Evolutionary conservation across 2,113 vertebrate species (phyloP).

Genomic region (Chlorodrepanis virens): DNA sequence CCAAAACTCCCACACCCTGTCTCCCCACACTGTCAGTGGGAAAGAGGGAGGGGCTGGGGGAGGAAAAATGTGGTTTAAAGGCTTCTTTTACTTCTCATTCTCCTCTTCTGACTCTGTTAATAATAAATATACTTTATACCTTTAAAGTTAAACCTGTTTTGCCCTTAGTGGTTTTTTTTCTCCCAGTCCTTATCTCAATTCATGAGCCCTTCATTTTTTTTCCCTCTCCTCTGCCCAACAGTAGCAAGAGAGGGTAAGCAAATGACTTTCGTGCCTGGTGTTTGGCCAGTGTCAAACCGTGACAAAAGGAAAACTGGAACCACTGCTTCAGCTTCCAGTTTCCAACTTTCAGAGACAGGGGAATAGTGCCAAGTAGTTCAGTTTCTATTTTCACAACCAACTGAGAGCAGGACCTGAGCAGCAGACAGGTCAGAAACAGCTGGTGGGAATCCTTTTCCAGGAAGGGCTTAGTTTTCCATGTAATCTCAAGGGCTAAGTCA

Average conservation of each 20-base stretch:
- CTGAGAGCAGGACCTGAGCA: background rate
- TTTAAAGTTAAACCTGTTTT: background rate
- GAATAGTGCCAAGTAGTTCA: background rate
- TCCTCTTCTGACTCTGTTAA: background rate
- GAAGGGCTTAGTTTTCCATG: background rate
- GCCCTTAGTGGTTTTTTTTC: background rate
- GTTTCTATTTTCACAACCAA: background rate
- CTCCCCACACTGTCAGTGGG: background rate
- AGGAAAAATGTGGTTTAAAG: background rate
- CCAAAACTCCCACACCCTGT: background rate
- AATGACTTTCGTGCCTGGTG: rapidly evolving
- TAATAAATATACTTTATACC: background rate
- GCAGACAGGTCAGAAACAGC: rapidly evolving
- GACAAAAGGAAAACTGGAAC: background rate
- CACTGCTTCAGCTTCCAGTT: rapidly evolving
- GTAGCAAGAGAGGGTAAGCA: background rate
- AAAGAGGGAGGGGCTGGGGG: background rate
- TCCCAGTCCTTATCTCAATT: background rate
- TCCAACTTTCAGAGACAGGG: background rate
- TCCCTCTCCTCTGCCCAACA: background rate
- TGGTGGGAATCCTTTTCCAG: background rate
- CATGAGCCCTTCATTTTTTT: background rate
- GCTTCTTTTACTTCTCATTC: background rate
- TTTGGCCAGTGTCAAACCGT: background rate
- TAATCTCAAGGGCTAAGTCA: too few species aligned